Evolutionary conservation across 1,140 invertebrate genomes (phyloP).

Genomic region (Bombus vancouverensis): DNA sequence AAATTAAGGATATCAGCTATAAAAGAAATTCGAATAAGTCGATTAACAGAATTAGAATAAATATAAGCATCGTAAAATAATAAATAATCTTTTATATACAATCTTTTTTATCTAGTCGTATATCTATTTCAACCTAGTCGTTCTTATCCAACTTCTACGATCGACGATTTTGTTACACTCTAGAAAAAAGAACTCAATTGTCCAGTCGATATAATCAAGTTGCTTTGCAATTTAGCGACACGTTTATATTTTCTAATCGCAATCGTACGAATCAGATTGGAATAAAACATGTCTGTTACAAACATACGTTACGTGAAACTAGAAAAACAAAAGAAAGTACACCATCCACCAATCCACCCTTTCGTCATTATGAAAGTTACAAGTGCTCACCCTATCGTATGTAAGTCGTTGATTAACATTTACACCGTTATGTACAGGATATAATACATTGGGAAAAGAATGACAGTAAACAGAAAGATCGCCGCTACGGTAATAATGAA

Average conservation of each 20-base stretch:
- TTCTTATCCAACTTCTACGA: neutral
- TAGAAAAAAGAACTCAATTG: neutral
- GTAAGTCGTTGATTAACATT: conserved; percentile 72
- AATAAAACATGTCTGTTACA: conserved; percentile 41
- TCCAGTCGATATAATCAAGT: neutral
- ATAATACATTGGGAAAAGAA: conserved; percentile 68
- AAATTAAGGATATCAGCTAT: neutral
- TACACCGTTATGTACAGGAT: conserved; percentile 76
- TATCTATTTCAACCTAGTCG: neutral
- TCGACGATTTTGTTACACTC: neutral
- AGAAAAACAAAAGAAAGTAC: conserved; percentile 47
- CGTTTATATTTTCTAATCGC: conserved; percentile 39
- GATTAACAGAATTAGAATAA: neutral
- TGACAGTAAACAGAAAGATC: conserved; percentile 48
- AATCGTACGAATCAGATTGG: neutral
- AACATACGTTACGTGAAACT: conserved; percentile 54
- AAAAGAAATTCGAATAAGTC: neutral
- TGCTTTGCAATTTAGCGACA: conserved; percentile 31
- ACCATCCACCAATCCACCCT: conserved; percentile 65
- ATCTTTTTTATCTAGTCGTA: neutral
- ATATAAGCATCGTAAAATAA: neutral
- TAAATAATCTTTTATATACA: neutral
- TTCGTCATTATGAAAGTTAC: conserved; percentile 72
- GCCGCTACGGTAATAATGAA: conserved; percentile 48
- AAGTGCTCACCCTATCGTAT: conserved; percentile 69